These are phyloP conservation scores for Metellina segmentata DNA, from an alignment of 2,888 invertebrate species.

Conservation along the genomic window DNA sequence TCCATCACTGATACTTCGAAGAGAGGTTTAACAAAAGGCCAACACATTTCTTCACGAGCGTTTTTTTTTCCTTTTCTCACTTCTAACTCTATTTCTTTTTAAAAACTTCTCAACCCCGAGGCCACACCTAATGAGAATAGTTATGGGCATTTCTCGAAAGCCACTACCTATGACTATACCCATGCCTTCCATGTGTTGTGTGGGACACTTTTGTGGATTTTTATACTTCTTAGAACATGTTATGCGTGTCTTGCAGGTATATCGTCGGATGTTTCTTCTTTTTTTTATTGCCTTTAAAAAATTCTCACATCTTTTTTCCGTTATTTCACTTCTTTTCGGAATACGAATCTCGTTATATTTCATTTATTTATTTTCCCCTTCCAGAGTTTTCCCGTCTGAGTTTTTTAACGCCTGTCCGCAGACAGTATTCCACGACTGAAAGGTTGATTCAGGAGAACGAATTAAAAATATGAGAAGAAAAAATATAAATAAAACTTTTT, in stretches of 20 bases:
- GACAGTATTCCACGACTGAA: conserved; percentile 6
- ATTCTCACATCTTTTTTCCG: not conserved
- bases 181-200: not conserved
- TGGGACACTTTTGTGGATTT: not conserved
- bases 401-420: not conserved
- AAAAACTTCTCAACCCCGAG: not conserved
- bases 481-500: not conserved
- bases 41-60: not conserved
- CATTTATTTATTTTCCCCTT: conserved; percentile 39
- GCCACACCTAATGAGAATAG: conserved; percentile 36
- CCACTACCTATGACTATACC: not conserved
- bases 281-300: conserved; percentile 18
- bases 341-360: conserved; percentile 1
- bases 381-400: conserved; percentile 14
- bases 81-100: no score
- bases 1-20: no score
- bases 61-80: no score
- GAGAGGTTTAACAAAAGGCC: not conserved
- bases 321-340: not conserved
- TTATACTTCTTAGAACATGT: not conserved
- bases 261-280: not conserved
- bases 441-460: not conserved
- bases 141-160: conserved; percentile 6
- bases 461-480: not conserved
- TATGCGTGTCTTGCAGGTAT: not conserved